phyloP scores from a whole-genome alignment of 2,113 vertebrate genomes.

The Aegithalos caudatus region DNA sequence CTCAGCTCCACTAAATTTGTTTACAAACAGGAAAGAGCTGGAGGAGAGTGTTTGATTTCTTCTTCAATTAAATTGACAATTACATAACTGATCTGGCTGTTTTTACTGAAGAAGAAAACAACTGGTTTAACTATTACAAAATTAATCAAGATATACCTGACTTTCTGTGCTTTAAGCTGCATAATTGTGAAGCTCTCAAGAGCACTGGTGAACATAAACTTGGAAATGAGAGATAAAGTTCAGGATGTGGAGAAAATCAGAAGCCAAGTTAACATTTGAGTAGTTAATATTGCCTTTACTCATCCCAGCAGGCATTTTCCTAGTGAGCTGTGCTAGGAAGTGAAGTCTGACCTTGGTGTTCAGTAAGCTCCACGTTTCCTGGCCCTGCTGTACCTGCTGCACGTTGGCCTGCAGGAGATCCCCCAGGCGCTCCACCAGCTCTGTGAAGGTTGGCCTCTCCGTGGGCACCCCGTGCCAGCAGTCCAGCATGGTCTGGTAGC shows the following conservation, averaged over 20 bases:
- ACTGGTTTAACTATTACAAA: neutral
- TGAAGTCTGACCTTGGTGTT: neutral
- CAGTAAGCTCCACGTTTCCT: accelerated
- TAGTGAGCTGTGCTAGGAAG: neutral
- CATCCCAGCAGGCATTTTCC: neutral
- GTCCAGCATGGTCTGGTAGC: slow-evolving; percentile 92
- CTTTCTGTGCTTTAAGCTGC: neutral
- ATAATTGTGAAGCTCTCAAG: neutral
- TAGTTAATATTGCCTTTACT: neutral
- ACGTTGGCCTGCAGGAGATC: slow-evolving; percentile 93
- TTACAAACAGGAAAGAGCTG: neutral
- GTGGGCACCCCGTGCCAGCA: slow-evolving; percentile 86
- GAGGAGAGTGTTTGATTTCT: neutral
- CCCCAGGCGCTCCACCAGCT: slow-evolving; percentile 87
- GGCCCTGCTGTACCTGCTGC: slow-evolving; percentile 80
- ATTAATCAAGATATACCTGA: slow-evolving; percentile 7
- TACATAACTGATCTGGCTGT: slow-evolving; percentile 1
- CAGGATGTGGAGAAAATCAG: neutral
- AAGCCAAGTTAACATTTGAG: neutral
- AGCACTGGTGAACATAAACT: neutral
- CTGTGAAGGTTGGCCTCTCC: slow-evolving; percentile 85
- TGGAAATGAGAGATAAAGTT: neutral
- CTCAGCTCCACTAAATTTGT: slow-evolving; percentile 5
- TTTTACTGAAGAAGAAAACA: neutral
- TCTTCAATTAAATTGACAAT: neutral